These are phyloP conservation scores for Podabrus alpinus DNA, from an alignment of 2,888 invertebrate species.

Conservation along the genomic window DNA sequence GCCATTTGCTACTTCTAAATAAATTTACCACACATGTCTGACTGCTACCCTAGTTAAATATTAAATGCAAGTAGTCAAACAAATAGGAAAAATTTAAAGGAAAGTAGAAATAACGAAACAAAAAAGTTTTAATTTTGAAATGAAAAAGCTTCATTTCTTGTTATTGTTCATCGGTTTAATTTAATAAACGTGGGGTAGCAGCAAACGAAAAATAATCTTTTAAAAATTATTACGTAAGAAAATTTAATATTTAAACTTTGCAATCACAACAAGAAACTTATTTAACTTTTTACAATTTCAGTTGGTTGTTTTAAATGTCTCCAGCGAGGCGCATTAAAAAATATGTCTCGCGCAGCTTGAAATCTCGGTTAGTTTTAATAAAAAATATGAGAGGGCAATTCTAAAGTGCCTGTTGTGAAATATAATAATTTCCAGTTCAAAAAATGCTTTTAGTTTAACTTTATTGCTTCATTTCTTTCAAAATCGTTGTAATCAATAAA, in stretches of 20 bases:
- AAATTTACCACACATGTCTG: background rate
- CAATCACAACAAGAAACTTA: slow-evolving; percentile 26
- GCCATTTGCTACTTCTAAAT: background rate
- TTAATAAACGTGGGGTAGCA: slow-evolving; percentile 18
- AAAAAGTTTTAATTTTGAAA: background rate
- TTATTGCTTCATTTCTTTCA: background rate
- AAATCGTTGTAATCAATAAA: background rate
- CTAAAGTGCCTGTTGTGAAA: background rate
- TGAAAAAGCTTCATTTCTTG: slow-evolving; percentile 17
- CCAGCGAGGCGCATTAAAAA: slow-evolving; percentile 31
- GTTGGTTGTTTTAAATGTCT: slow-evolving; percentile 32
- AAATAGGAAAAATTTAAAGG: background rate
- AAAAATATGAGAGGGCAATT: slow-evolving; percentile 15
- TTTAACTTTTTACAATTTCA: slow-evolving; percentile 32
- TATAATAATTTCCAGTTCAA: slow-evolving; percentile 17
- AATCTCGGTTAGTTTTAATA: slow-evolving; percentile 14
- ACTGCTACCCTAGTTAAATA: background rate
- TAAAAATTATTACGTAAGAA: slow-evolving; percentile 22
- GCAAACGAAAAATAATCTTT: slow-evolving; percentile 19
- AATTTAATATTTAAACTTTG: slow-evolving; percentile 31
- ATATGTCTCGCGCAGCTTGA: slow-evolving; percentile 19
- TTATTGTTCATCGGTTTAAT: slow-evolving; percentile 25
- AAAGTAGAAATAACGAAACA: background rate
- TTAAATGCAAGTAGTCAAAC: background rate
- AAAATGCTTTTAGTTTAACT: background rate